Evolutionary conservation across 2,113 vertebrate species (phyloP).

Genomic region (Vulpes vulpes): DNA sequence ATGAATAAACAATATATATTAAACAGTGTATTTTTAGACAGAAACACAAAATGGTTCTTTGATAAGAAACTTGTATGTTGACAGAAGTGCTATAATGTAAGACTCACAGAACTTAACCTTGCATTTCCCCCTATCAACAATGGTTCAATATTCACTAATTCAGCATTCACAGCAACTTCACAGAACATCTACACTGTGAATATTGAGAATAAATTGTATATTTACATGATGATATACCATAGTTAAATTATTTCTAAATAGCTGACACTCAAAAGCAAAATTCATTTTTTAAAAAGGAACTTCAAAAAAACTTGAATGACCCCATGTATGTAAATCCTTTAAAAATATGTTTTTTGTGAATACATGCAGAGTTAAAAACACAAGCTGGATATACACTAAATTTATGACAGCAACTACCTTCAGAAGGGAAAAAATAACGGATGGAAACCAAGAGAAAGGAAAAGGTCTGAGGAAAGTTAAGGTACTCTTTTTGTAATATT

Average conservation of each 20-base stretch:
- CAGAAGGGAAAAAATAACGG: background rate
- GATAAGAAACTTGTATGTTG: no score
- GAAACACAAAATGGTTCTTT: background rate
- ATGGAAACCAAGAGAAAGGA: background rate
- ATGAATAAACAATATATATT: background rate
- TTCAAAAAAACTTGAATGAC: background rate
- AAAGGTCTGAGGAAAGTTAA: background rate
- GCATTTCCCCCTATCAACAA: background rate
- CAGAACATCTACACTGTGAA: background rate
- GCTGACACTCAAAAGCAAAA: background rate
- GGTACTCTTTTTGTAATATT: background rate
- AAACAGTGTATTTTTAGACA: background rate
- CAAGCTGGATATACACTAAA: background rate
- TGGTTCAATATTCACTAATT: background rate
- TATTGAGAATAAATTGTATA: background rate
- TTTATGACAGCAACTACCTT: background rate
- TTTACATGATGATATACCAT: background rate
- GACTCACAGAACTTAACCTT: background rate
- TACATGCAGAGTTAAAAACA: background rate
- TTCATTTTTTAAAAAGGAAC: background rate
- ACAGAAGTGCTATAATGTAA: background rate
- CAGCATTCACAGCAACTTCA: background rate
- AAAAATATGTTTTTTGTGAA: background rate
- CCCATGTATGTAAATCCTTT: background rate
- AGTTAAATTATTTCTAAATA: constrained; percentile 10